Percentiles rank a stretch among this genome's conserved stretches.
Conservation (phyloP, 2,888 invertebrate species). For the Poecilobothrus nobilitatus region DNA sequence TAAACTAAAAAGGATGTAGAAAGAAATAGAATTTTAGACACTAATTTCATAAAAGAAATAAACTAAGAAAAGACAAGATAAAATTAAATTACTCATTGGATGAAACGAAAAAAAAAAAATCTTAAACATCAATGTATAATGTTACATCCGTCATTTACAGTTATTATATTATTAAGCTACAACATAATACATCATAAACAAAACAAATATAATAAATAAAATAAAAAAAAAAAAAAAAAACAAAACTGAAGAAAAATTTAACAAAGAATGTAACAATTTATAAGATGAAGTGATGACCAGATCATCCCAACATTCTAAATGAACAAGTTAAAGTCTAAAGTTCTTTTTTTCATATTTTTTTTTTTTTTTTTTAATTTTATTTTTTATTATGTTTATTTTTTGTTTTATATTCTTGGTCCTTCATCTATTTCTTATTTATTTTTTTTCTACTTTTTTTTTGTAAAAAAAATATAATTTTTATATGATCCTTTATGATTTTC, state of each 20-base stretch:
- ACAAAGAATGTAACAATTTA: neutral
- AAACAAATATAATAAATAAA: neutral
- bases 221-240: too few species aligned
- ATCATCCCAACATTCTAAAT: neutral
- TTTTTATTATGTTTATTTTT: neutral
- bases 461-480: too few species aligned
- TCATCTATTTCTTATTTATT: too few species aligned
- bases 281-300: neutral
- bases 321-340: neutral
- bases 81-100: neutral
- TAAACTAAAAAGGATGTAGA: too few species aligned
- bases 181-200: neutral
- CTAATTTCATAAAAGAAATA: too few species aligned
- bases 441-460: too few species aligned
- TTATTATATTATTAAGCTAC: neutral
- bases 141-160: conserved; percentile 4
- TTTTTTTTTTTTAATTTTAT: neutral
- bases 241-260: too few species aligned
- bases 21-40: too few species aligned
- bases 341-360: neutral
- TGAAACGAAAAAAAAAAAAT: neutral
- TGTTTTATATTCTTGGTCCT: neutral
- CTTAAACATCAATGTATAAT: neutral
- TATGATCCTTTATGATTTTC: too few species aligned
- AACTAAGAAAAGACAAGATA: neutral